These are phyloP conservation scores for Callimorpha dominula DNA, from an alignment of 2,888 invertebrate species.

Conservation along the genomic window DNA sequence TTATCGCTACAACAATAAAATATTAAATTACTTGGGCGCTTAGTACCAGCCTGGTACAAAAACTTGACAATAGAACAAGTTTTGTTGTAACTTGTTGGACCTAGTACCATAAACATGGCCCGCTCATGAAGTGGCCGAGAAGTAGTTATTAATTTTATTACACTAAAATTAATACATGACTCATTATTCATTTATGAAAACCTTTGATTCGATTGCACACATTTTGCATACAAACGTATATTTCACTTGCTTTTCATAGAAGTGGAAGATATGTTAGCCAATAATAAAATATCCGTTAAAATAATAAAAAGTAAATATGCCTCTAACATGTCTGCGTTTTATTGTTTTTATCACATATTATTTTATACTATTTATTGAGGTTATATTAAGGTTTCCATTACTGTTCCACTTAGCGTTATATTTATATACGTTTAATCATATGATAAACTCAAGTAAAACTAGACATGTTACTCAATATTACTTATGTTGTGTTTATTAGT, in stretches of 20 bases:
- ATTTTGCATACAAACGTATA: background rate
- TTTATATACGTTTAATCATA: no score
- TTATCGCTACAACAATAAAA: constrained; percentile 48
- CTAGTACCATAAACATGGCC: constrained; percentile 37
- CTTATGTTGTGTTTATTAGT: no score
- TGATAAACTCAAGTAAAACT: no score
- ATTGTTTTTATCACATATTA: no score
- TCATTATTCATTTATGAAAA: constrained; percentile 32
- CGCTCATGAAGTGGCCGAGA: constrained; percentile 37
- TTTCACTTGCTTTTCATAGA: background rate
- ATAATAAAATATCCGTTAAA: background rate
- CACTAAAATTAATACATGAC: constrained; percentile 37
- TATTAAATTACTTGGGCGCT: constrained; percentile 39
- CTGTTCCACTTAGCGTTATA: no score
- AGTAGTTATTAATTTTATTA: constrained; percentile 42
- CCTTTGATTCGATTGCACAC: background rate
- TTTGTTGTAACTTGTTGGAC: constrained; percentile 47
- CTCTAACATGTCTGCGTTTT: no score
- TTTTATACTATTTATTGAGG: no score
- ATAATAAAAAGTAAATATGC: background rate
- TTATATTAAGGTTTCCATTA: no score
- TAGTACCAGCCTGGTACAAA: constrained; percentile 44
- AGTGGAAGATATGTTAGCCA: background rate
- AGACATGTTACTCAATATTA: no score
- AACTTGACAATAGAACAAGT: constrained; percentile 60